phyloP scores from a whole-genome alignment of 2,888 invertebrate genomes.

The Sipha maydis region DNA sequence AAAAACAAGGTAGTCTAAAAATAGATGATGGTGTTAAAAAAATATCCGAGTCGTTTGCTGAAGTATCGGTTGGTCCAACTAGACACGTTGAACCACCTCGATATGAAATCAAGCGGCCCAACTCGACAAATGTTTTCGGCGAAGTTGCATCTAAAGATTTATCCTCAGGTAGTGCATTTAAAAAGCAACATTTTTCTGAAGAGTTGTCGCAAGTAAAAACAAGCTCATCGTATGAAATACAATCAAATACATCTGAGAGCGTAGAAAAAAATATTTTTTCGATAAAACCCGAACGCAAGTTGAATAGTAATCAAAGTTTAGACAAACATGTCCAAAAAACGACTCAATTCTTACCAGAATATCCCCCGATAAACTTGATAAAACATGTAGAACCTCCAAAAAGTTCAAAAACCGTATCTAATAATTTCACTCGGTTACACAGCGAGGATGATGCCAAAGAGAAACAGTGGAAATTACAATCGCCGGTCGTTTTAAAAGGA shows the following conservation, averaged over 20 bases:
- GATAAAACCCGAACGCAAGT: neutral
- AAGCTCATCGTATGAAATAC: neutral
- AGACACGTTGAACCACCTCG: constrained; percentile 38
- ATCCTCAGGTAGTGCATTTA: neutral
- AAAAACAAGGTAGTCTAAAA: constrained; percentile 24
- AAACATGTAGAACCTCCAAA: constrained; percentile 41
- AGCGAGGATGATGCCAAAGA: constrained; percentile 22
- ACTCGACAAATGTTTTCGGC: constrained; percentile 11
- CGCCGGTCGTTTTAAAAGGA: constrained; percentile 3
- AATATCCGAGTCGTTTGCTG: constrained; percentile 33
- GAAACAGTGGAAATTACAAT: constrained; percentile 22
- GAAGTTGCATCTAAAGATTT: constrained; percentile 14
- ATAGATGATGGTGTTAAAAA: constrained; percentile 39
- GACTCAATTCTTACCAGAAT: neutral
- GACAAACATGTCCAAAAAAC: constrained; percentile 13
- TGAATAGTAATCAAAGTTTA: neutral
- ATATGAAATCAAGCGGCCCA: constrained; percentile 23
- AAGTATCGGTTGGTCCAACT: constrained; percentile 13
- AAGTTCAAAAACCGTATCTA: neutral
- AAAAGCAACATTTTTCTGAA: neutral
- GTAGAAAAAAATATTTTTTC: constrained; percentile 11
- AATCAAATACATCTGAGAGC: neutral
- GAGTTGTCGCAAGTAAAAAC: neutral
- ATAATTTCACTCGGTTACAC: neutral
- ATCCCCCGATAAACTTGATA: neutral